A percentile compares a stretch with the other conserved stretches of the same genome.
Evolutionary conservation across 1,140 invertebrate species (phyloP).

Genomic region (Gryllus bimaculatus): DNA sequence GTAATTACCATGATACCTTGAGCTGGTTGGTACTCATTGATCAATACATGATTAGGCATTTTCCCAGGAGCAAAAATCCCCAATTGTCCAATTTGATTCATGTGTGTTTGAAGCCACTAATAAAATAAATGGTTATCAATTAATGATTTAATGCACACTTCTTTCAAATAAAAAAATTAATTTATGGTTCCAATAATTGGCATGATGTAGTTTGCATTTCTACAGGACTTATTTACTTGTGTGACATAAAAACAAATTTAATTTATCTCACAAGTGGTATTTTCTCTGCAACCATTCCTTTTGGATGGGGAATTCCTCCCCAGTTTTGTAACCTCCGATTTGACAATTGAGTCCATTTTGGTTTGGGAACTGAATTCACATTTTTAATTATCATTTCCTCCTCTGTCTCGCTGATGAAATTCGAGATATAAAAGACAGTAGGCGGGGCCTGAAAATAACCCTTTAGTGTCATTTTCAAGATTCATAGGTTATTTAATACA

Average conservation of each 20-base stretch:
- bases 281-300: slow-evolving; percentile 89
- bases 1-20: slow-evolving; percentile 80
- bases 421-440: slow-evolving; percentile 76
- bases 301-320: slow-evolving; percentile 85
- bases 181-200: too few relatives aligned
- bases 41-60: slow-evolving; percentile 83
- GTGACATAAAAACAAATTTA: background rate
- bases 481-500: too few relatives aligned
- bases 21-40: slow-evolving; percentile 90
- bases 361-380: slow-evolving; percentile 75
- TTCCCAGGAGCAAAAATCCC: slow-evolving; percentile 65
- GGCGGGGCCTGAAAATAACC: slow-evolving; percentile 9
- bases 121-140: slow-evolving; percentile 26
- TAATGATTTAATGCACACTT: background rate
- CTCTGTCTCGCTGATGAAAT: slow-evolving; percentile 79
- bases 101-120: slow-evolving; percentile 69
- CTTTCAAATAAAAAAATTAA: background rate
- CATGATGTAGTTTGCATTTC: too few relatives aligned
- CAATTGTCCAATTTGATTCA: slow-evolving; percentile 61
- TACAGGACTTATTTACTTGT: background rate
- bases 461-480: too few relatives aligned
- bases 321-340: slow-evolving; percentile 91
- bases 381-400: slow-evolving; percentile 61
- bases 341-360: slow-evolving; percentile 90
- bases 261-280: slow-evolving; percentile 53